Base-by-base conservation (phyloP, 1,140 invertebrate genomes). In the Steinernema feltiae region DNA sequence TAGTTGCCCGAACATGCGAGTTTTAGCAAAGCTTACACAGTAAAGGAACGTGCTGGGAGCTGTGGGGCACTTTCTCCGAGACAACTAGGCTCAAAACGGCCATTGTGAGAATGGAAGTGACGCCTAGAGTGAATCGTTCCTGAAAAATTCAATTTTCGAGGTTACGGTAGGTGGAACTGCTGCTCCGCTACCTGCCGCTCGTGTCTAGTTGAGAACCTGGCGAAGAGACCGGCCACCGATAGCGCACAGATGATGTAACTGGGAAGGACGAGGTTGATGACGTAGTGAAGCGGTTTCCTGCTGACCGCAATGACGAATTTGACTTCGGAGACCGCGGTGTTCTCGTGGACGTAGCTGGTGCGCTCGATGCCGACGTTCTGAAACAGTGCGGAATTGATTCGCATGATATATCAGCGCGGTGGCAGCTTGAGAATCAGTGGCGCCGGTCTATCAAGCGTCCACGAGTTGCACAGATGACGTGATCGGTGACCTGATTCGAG, bases 161-260 rank as follows among this genome's bases (percentile, higher is more conserved):
- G 12, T 41, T 30, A 48, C 35, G 27, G 32, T 3, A 71, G 17
- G 17, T 27, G 7, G 53, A 63, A 15, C 53, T 41, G 75, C n/a
- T n/a, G n/a, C n/a, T n/a, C n/a, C n/a, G n/a, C n/a, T n/a, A n/a
- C 78, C 77, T 81, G 80, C 78, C 79, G 32, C 46, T 81, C 80
- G 48, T 81, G 76, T 53, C 71, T 78, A n/a, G 79, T 81, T 1
- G 80, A 81, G 70, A 81, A 81, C 24, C 80, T 48, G 12, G 80
- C 79, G 41, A 81, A 81, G 1, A 81, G 32, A 15, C 80, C 80
- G 1, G 79, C 80, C 27, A 81, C 75, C 2, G 76, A 78, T 1
- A 81, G 53, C 0, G 75, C 77, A 69, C 79, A 81, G 31, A 81
- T 81, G 41, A 81, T 80, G 71, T 81, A 81, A 46, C 76, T 79